Base-by-base conservation (phyloP, 2,888 invertebrate genomes). In the Celastrina argiolus region DNA sequence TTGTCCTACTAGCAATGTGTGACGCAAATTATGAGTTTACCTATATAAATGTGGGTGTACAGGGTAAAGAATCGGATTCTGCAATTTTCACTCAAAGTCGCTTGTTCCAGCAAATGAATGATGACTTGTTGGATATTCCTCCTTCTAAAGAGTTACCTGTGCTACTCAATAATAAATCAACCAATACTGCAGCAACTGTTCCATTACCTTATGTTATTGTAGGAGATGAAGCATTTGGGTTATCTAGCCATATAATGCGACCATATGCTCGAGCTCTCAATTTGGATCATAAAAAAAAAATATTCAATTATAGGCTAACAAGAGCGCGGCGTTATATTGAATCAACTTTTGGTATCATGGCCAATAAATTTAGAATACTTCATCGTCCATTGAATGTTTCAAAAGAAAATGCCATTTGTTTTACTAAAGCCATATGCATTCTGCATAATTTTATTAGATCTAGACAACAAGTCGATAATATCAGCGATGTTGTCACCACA, bases 241-340 rank as follows among this genome's bases (percentile, higher is more conserved):
- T 63, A 16, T 42, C n/a, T 69, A 69, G 59, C 22, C 65, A 70
- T 69, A 58, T 73, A 51, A 70, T 73, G 71, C 72, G 73, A 65
- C 73, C 73, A 70, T 73, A 73, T 70, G 63, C 64, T 28, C 72
- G 73, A 66, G 69, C 70, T 70, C 69, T 71, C 69, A 36, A 68
- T 67, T 68, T 71, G 56, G 58, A 70, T 66, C 51, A 73, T 64
- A 68, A 64, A 68, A 73, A 72, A 67, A 73, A n/a, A n/a, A n/a
- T n/a, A n/a, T n/a, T n/a, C 59, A 68, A 64, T 68, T 70, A 63
- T 42, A 63, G 63, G 28, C 10, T 63, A 42, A 26, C 63, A 16
- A 63, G 63, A 58, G 70, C 71, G 66, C 66, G 71, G 67, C 71
- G 71, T 72, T 69, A 72, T 66, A 71, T 72, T 71, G 71, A 72